These are phyloP conservation scores for mouse (Mus musculus) DNA, from an alignment of 2,113 vertebrate genomes.

Conservation along the genomic window GRCm39 chr10:127472001-127472500, in stretches of 20 bases:
- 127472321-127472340: too few relatives aligned
- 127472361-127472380: too few relatives aligned
- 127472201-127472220: constrained; percentile 88
- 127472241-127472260: constrained; percentile 87
- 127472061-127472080: constrained; percentile 97
- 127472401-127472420: too few relatives aligned
- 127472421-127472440: too few relatives aligned
- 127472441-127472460: too few relatives aligned
- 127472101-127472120: constrained; percentile 92
- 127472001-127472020: constrained; percentile 96
- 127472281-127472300: too few relatives aligned
- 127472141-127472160: constrained; percentile 93
- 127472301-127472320: too few relatives aligned
- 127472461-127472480: too few relatives aligned
- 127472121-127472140: constrained; percentile 96
- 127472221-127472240: constrained; percentile 94
- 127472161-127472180: constrained; percentile 94
- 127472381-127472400: too few relatives aligned
- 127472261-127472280: constrained; percentile 20
- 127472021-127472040: constrained; percentile 92
- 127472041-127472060: constrained; percentile 95
- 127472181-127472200: constrained; percentile 82
- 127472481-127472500: too few relatives aligned
- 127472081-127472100: constrained; percentile 89
- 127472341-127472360: too few relatives aligned